Evolutionary conservation across 2,113 vertebrate species (phyloP).

Genomic region (Poeciliopsis occidentalis): DNA sequence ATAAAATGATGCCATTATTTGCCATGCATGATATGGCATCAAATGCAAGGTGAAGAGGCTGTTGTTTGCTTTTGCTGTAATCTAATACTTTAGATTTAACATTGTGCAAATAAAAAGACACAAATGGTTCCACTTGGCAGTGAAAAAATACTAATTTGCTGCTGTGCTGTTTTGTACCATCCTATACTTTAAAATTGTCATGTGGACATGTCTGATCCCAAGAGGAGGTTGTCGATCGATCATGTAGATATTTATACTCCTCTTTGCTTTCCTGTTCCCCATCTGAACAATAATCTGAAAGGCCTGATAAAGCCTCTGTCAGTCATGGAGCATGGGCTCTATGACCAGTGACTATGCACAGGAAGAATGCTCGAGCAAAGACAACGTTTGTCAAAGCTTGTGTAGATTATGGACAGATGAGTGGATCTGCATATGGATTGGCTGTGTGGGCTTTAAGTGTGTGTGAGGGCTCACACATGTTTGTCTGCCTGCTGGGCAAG

Average conservation of each 20-base stretch:
- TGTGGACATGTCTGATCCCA: conserved; percentile 7
- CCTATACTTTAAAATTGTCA: neutral
- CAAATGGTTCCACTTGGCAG: neutral
- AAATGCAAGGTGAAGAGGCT: neutral
- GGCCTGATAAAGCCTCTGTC: neutral
- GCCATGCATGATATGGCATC: neutral
- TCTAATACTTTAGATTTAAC: neutral
- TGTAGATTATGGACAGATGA: conserved; percentile 26
- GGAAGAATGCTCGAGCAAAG: neutral
- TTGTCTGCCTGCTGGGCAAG: conserved; percentile 6
- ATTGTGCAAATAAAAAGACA: neutral
- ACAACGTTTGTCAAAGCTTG: neutral
- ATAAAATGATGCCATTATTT: neutral
- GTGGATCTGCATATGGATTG: conserved; percentile 28
- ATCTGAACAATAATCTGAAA: conserved; percentile 9
- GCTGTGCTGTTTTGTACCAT: neutral
- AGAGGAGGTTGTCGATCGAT: conserved; percentile 20
- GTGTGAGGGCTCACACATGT: conserved; percentile 26
- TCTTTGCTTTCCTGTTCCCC: neutral
- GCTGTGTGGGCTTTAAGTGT: conserved; percentile 43
- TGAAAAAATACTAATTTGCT: conserved; percentile 16
- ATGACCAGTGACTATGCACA: neutral
- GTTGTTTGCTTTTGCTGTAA: neutral
- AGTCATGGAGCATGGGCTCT: neutral
- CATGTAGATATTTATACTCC: conserved; percentile 33